Evolutionary conservation across 1,140 invertebrate genomes (phyloP).

Genomic region (Luehdorfia chinensis): DNA sequence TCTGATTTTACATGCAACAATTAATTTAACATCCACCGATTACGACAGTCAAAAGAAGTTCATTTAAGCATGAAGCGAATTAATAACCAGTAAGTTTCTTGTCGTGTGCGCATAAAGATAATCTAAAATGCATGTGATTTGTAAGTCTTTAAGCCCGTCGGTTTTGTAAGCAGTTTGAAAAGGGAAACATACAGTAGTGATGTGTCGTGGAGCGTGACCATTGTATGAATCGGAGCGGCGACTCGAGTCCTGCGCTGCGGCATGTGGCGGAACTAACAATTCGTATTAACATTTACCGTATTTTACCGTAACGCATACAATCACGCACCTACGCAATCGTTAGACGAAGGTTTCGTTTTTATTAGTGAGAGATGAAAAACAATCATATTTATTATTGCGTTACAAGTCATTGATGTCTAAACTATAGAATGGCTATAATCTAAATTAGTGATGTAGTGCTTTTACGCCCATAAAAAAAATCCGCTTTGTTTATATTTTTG

Average conservation of each 20-base stretch:
- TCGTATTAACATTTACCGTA: slow-evolving; percentile 55
- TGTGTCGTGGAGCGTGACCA: slow-evolving; percentile 12
- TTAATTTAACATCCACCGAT: slow-evolving; percentile 13
- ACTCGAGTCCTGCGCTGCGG: slow-evolving; percentile 27
- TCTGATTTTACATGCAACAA: slow-evolving; percentile 24
- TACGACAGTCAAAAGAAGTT: slow-evolving; percentile 19
- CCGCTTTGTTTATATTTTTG: background rate
- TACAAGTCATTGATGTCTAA: background rate
- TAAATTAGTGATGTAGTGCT: too few relatives aligned
- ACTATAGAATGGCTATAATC: background rate
- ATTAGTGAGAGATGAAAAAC: background rate
- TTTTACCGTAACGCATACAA: slow-evolving; percentile 40
- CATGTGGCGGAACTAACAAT: slow-evolving; percentile 64
- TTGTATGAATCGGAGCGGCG: slow-evolving; percentile 29
- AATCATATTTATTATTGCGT: background rate
- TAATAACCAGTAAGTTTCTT: slow-evolving; percentile 23
- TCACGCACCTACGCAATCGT: slow-evolving; percentile 31
- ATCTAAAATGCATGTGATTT: slow-evolving; percentile 13
- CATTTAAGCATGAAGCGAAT: slow-evolving; percentile 23
- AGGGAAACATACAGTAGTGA: background rate
- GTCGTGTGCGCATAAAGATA: slow-evolving; percentile 20
- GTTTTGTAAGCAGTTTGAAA: background rate
- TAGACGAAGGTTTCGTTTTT: background rate
- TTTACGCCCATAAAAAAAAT: background rate
- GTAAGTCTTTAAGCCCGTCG: slow-evolving; percentile 7